phyloP scores from a whole-genome alignment of 2,888 invertebrate species.

The Campaea margaritaria region DNA sequence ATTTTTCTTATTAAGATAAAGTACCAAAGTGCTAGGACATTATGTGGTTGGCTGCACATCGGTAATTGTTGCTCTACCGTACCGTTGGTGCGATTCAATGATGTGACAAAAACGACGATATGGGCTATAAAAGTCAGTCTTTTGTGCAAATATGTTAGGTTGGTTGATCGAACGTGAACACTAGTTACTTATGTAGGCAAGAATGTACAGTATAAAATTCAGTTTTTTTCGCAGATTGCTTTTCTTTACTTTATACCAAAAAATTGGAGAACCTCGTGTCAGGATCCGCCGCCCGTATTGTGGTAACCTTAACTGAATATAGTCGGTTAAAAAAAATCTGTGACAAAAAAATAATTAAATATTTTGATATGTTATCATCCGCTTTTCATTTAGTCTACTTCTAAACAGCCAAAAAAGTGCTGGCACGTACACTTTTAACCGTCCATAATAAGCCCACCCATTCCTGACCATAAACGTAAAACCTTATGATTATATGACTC shows the following conservation, averaged over 20 bases:
- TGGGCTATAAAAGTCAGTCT: constrained; percentile 11
- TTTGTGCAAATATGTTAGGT: constrained; percentile 4
- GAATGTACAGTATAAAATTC: no score
- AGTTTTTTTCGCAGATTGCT: no score
- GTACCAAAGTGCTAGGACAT: not conserved
- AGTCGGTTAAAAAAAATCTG: no score
- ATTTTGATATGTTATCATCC: no score
- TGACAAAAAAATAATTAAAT: no score
- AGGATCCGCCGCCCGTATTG: not conserved
- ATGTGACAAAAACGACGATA: constrained; percentile 12
- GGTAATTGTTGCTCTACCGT: constrained; percentile 5
- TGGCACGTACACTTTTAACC: constrained; percentile 7
- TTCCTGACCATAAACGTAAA: constrained; percentile 25
- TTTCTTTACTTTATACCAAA: no score
- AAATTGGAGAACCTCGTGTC: no score
- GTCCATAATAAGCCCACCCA: constrained; percentile 3
- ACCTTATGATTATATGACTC: constrained; percentile 29
- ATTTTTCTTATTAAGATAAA: constrained; percentile 1
- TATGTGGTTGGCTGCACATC: constrained; percentile 10
- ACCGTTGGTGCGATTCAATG: constrained; percentile 10
- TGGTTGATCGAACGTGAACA: constrained; percentile 1
- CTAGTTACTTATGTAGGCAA: not conserved
- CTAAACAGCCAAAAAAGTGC: not conserved
- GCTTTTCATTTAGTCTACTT: no score
- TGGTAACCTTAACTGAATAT: no score